These are phyloP conservation scores for Hyla sarda DNA, from an alignment of 2,113 vertebrate genomes.

Conservation along the genomic window DNA sequence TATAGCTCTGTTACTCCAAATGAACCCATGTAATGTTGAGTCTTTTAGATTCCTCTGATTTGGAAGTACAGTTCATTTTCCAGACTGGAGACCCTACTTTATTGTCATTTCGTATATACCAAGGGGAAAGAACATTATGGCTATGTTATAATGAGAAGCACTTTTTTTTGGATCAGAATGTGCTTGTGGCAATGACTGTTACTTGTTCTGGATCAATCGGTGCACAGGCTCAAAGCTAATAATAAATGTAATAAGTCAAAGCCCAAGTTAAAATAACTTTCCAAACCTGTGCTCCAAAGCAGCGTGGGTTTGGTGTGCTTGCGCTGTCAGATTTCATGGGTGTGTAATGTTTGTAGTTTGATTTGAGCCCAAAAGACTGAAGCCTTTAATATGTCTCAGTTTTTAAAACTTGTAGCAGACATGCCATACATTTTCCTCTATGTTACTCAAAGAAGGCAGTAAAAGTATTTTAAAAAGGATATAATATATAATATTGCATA, in stretches of 20 bases:
- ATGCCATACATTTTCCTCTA: constrained; percentile 21
- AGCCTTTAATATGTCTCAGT: constrained; percentile 23
- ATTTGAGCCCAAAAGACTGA: constrained; percentile 6
- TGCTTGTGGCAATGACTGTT: background rate
- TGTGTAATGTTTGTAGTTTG: constrained; percentile 18
- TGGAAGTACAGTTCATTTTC: background rate
- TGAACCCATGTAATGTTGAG: background rate
- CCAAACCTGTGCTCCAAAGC: constrained; percentile 32
- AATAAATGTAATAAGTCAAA: constrained; percentile 31
- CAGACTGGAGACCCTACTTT: background rate
- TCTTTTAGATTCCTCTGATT: background rate
- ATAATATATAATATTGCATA: background rate
- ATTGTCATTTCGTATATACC: background rate
- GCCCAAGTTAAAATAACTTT: constrained; percentile 15
- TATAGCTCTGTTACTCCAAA: background rate
- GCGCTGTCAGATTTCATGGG: constrained; percentile 1
- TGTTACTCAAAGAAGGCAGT: background rate
- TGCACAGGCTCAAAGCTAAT: background rate
- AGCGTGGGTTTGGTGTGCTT: constrained; percentile 9
- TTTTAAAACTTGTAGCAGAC: constrained; percentile 22
- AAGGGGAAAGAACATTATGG: constrained; percentile 27
- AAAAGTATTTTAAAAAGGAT: background rate
- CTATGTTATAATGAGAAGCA: constrained; percentile 1
- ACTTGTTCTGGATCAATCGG: constrained; percentile 27
- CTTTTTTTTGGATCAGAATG: background rate